These are phyloP conservation scores for Cotesia glomerata DNA, from an alignment of 1,140 invertebrate species.

Conservation along the genomic window DNA sequence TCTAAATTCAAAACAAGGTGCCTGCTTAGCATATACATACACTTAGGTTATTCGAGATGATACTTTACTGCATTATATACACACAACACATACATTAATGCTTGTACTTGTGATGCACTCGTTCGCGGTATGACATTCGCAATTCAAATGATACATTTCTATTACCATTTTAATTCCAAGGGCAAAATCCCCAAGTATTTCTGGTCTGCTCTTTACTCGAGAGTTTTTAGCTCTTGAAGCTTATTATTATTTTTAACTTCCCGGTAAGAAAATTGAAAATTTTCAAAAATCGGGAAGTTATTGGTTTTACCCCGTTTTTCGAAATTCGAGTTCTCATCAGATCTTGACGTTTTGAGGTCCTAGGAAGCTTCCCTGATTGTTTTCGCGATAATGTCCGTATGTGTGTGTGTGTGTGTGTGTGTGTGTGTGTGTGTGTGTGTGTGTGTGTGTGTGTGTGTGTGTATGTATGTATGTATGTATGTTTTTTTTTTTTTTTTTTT, in stretches of 20 bases:
- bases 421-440: too few species aligned
- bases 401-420: too few species aligned
- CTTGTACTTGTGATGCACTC: not conserved
- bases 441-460: too few species aligned
- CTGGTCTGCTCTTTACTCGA: not conserved
- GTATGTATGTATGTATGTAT: too few species aligned
- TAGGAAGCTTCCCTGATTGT: too few species aligned
- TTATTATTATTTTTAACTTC: not conserved
- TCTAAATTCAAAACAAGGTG: constrained; percentile 29
- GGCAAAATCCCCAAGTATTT: not conserved
- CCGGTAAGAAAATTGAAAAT: too few species aligned
- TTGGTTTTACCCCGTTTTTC: too few species aligned
- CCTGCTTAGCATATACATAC: constrained; percentile 28
- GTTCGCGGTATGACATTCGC: constrained; percentile 61
- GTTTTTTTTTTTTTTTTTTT: too few species aligned
- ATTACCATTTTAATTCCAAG: constrained; percentile 57
- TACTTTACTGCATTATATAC: not conserved
- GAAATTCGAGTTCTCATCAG: too few species aligned
- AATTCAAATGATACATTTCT: constrained; percentile 64
- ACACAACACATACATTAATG: not conserved
- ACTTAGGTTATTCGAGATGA: not conserved
- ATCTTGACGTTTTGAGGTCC: too few species aligned
- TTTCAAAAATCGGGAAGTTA: too few species aligned
- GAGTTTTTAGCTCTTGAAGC: not conserved
- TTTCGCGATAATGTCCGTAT: too few species aligned